A percentile compares a stretch with the other conserved stretches of the same genome.
Conservation (phyloP, 2,888 invertebrate species). For the Formica aserva region DNA sequence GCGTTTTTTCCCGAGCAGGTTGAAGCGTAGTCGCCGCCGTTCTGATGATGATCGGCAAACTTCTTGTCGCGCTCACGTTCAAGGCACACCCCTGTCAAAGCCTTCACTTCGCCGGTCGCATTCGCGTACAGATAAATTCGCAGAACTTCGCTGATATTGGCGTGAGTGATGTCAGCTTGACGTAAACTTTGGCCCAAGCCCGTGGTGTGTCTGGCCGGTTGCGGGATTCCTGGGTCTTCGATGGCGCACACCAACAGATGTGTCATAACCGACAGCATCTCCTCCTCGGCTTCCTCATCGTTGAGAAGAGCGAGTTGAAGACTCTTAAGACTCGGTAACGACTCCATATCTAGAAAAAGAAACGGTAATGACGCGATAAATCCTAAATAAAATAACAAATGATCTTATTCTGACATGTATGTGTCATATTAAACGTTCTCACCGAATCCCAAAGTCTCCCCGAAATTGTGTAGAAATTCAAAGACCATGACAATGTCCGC, state of each 20-base stretch:
- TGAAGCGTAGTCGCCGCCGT: slow-evolving; percentile 89
- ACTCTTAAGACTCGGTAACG: slow-evolving; percentile 94
- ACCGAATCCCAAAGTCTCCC: slow-evolving; percentile 97
- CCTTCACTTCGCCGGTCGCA: slow-evolving; percentile 94
- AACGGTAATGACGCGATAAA: not conserved
- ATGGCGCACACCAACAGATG: slow-evolving; percentile 96
- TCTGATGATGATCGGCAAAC: slow-evolving; percentile 94
- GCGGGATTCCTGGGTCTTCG: slow-evolving; percentile 97
- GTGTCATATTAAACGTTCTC: slow-evolving; percentile 84
- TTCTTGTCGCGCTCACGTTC: slow-evolving; percentile 93
- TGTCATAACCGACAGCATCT: slow-evolving; percentile 94
- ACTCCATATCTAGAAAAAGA: slow-evolving; percentile 90
- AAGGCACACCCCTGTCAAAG: slow-evolving; percentile 92
- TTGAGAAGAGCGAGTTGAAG: slow-evolving; percentile 94
- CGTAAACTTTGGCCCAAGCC: slow-evolving; percentile 95
- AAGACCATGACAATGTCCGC: slow-evolving; percentile 97
- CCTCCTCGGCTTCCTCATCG: slow-evolving; percentile 93
- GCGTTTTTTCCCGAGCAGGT: slow-evolving; percentile 91
- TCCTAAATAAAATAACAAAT: not conserved
- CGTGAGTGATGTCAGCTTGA: slow-evolving; percentile 95
- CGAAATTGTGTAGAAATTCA: slow-evolving; percentile 98
- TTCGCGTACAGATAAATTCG: slow-evolving; percentile 96
- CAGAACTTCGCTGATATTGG: slow-evolving; percentile 96
- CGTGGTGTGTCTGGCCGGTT: slow-evolving; percentile 95
- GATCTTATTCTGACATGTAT: not conserved